These are phyloP conservation scores for Euphydryas editha DNA, from an alignment of 2,888 invertebrate species.

Conservation along the genomic window DNA sequence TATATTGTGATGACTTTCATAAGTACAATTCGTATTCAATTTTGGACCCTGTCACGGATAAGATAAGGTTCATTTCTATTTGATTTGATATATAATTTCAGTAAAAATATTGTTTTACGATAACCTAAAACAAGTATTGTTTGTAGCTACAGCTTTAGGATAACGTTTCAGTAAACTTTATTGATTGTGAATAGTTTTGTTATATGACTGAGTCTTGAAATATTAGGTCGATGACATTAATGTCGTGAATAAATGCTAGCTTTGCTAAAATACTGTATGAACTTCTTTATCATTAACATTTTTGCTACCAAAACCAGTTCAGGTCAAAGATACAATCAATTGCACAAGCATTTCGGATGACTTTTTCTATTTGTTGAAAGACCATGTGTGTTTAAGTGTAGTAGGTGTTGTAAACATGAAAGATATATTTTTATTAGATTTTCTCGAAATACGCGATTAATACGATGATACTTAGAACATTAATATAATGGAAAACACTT, in stretches of 20 bases:
- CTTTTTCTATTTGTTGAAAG: too few relatives aligned
- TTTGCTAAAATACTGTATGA: background rate
- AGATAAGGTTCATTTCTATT: background rate
- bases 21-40: background rate
- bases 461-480: too few relatives aligned
- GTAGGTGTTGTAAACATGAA: too few relatives aligned
- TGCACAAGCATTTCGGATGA: background rate
- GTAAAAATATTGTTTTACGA: background rate
- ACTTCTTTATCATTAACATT: background rate
- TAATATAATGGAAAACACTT: too few relatives aligned
- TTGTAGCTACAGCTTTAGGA: conserved; percentile 1
- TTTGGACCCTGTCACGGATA: background rate
- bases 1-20: background rate
- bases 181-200: conserved; percentile 11
- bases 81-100: background rate
- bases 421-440: too few relatives aligned
- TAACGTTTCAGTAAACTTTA: conserved; percentile 8
- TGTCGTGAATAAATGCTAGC: background rate
- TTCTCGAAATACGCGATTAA: too few relatives aligned
- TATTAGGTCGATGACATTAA: conserved; percentile 7
- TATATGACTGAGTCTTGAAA: conserved; percentile 16
- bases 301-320: background rate
- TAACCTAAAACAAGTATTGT: background rate
- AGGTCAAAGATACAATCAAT: background rate
- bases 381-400: too few relatives aligned